Percentiles rank a stretch among this genome's conserved stretches.
Evolutionary conservation across 2,888 invertebrate species (phyloP).

Genomic region (Athetis lepigone): DNA sequence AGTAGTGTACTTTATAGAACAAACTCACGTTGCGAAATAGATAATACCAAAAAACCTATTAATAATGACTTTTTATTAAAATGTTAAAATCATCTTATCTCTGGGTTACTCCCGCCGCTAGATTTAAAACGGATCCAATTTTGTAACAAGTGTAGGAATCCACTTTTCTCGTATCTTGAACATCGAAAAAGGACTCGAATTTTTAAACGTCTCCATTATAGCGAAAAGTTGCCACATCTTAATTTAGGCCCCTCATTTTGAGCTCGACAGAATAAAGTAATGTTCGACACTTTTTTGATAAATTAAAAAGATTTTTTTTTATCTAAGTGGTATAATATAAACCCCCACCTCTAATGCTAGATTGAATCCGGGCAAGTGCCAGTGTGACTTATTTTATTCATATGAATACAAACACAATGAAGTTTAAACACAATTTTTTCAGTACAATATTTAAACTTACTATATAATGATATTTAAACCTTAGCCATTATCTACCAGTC

Average conservation of each 20-base stretch:
- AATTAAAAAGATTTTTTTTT: constrained; percentile 32
- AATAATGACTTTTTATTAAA: no score
- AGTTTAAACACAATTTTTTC: no score
- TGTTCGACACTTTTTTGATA: constrained; percentile 14
- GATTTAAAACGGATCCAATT: constrained; percentile 26
- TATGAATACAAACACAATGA: no score
- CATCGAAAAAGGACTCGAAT: constrained; percentile 31
- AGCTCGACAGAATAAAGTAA: constrained; percentile 16
- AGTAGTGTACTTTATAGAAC: no score
- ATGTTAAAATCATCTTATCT: background rate
- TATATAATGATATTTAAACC: no score
- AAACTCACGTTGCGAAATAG: no score
- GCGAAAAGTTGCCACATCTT: constrained; percentile 15
- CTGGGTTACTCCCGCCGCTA: constrained; percentile 1
- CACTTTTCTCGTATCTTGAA: constrained; percentile 28
- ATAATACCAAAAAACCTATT: no score
- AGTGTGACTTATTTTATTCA: no score
- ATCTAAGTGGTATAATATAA: constrained; percentile 14
- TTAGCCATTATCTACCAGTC: no score
- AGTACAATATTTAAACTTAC: no score
- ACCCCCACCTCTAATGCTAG: no score
- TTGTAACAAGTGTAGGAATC: constrained; percentile 28
- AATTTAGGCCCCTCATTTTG: constrained; percentile 30
- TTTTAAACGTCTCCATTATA: constrained; percentile 18
- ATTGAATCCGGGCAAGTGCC: no score